Conservation (phyloP, 2,888 invertebrate species). For the Cheilosia vulpina region DNA sequence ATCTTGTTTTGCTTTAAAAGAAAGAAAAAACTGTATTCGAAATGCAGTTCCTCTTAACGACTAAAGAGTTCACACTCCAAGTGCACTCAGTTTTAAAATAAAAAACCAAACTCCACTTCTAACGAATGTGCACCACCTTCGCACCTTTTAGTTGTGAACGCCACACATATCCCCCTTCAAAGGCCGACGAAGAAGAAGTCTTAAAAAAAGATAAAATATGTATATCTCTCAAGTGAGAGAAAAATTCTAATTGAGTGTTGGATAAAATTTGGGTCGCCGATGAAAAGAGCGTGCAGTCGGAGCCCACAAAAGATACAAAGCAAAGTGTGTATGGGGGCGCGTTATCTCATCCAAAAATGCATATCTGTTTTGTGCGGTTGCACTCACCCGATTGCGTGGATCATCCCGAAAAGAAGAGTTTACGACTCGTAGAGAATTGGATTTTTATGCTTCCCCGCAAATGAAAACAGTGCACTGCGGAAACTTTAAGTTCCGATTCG, state of each 20-base stretch:
- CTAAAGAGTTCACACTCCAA: conserved; percentile 57
- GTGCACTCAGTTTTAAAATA: conserved; percentile 34
- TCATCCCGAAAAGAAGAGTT: conserved; percentile 43
- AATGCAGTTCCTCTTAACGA: conserved; percentile 58
- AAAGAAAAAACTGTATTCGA: conserved; percentile 11
- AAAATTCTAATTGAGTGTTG: conserved; percentile 72
- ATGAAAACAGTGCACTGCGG: neutral
- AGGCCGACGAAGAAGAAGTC: conserved; percentile 6
- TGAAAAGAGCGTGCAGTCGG: conserved; percentile 46
- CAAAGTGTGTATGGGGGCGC: conserved; percentile 48
- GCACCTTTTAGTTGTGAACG: conserved; percentile 18
- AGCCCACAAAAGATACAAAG: conserved; percentile 30
- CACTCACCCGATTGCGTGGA: conserved; percentile 56
- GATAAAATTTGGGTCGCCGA: conserved; percentile 66
- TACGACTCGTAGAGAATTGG: conserved; percentile 32
- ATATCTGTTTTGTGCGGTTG: conserved; percentile 60
- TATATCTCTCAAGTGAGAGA: conserved; percentile 53
- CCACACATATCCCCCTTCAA: conserved; percentile 9
- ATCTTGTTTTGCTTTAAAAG: conserved; percentile 24
- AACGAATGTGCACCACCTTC: conserved; percentile 40
- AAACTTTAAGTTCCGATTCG: conserved; percentile 44
- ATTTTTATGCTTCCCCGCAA: conserved; percentile 42
- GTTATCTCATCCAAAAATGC: conserved; percentile 42
- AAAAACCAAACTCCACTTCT: conserved; percentile 12
- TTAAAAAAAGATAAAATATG: conserved; percentile 29